Conservation (phyloP, 2,888 invertebrate genomes). For the Euphydryas editha region DNA sequence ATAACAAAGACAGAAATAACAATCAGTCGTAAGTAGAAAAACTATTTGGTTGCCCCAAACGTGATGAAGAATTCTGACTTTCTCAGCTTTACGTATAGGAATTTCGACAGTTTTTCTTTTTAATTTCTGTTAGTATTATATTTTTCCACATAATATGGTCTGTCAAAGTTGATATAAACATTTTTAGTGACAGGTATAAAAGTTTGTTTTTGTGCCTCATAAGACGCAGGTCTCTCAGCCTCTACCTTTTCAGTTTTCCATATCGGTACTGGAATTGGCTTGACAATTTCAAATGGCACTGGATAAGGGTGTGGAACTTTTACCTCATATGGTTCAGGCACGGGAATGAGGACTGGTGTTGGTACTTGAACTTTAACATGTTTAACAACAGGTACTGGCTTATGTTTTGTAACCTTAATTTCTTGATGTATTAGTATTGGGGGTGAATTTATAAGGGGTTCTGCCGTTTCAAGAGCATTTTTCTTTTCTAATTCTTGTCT, state of each 20-base stretch:
- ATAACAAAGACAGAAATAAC: neutral
- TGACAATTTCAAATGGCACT: slow-evolving; percentile 53
- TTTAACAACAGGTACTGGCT: slow-evolving; percentile 49
- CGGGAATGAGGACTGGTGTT: slow-evolving; percentile 53
- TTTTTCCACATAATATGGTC: slow-evolving; percentile 53
- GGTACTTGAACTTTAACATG: slow-evolving; percentile 49
- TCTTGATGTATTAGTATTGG: slow-evolving; percentile 53
- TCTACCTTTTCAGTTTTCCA: slow-evolving; percentile 51
- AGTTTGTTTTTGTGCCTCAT: slow-evolving; percentile 49
- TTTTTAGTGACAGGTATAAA: slow-evolving; percentile 51
- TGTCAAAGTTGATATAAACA: slow-evolving; percentile 54
- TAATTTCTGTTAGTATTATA: slow-evolving; percentile 49
- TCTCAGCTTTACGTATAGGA: slow-evolving; percentile 51
- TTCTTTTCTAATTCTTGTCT: slow-evolving; percentile 51
- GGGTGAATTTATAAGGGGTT: slow-evolving; percentile 54
- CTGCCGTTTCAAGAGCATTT: slow-evolving; percentile 55
- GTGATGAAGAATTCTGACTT: slow-evolving; percentile 56
- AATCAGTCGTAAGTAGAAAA: neutral
- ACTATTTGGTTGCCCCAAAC: slow-evolving; percentile 52
- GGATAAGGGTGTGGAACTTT: slow-evolving; percentile 53
- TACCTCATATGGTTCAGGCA: slow-evolving; percentile 53
- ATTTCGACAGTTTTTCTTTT: slow-evolving; percentile 50
- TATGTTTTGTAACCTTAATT: slow-evolving; percentile 50
- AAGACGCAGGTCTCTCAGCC: slow-evolving; percentile 49
- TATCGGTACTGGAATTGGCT: slow-evolving; percentile 49